Evolutionary conservation across 1,140 invertebrate species (phyloP).

Genomic region (Pentalonia nigronervosa): DNA sequence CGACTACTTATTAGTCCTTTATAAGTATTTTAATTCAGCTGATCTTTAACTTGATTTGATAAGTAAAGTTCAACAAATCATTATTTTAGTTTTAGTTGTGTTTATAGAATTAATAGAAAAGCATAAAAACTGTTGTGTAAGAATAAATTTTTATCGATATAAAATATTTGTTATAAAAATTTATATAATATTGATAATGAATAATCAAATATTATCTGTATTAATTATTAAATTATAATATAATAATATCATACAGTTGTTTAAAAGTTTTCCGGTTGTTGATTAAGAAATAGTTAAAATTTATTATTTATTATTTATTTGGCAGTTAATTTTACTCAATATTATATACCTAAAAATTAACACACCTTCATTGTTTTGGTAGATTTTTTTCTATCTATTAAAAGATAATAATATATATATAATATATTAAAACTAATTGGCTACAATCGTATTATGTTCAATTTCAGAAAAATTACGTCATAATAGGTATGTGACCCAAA

Average conservation of each 20-base stretch:
- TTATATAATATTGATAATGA: neutral
- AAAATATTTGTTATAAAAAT: neutral
- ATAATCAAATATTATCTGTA: neutral
- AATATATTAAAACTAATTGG: neutral
- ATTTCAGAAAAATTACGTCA: neutral
- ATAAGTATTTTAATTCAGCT: neutral
- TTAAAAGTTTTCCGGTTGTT: neutral
- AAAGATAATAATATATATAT: neutral
- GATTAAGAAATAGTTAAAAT: neutral
- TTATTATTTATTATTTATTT: neutral
- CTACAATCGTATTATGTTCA: neutral
- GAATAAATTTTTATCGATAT: too few species aligned
- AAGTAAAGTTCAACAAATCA: neutral
- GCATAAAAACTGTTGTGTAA: neutral
- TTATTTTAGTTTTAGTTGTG: neutral
- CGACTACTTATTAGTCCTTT: too few species aligned
- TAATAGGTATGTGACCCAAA: neutral
- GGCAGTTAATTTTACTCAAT: neutral
- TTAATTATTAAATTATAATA: neutral
- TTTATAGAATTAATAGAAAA: neutral
- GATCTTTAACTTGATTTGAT: neutral
- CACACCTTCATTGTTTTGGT: neutral
- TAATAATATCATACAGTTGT: neutral
- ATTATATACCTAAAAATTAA: neutral
- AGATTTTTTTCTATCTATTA: neutral